Conservation (phyloP, 2,888 invertebrate species). For the Halictus quadricinctus region DNA sequence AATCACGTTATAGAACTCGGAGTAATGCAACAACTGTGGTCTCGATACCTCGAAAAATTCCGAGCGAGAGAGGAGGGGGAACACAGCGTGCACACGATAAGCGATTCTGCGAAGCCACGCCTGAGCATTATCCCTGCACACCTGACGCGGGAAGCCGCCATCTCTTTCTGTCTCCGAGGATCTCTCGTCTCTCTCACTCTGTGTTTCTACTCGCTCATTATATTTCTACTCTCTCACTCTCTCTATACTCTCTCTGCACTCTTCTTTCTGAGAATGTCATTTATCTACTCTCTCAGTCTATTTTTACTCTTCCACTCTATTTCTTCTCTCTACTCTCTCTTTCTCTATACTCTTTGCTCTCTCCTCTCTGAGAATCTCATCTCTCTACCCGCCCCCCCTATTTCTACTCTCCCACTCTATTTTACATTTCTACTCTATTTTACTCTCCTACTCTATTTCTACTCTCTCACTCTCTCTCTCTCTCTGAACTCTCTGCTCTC, state of each 20-base stretch:
- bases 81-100: slow-evolving; percentile 5
- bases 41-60: neutral
- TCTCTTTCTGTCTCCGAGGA: neutral
- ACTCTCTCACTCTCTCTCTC: no score
- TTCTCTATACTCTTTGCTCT: no score
- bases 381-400: no score
- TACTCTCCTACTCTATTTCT: no score
- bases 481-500: no score
- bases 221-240: neutral
- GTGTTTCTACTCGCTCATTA: no score
- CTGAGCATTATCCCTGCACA: slow-evolving; percentile 20
- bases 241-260: neutral
- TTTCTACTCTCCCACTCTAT: no score
- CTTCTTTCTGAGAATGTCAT: no score
- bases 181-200: neutral
- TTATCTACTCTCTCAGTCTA: neutral
- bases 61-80: neutral
- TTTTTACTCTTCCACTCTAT: no score
- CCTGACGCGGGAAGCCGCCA: slow-evolving; percentile 3
- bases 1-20: neutral
- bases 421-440: no score
- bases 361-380: no score
- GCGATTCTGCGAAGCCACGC: slow-evolving; percentile 22
- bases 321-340: no score
- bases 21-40: slow-evolving; percentile 9